phyloP scores from a whole-genome alignment of 2,113 vertebrate species.

The Meles meles region DNA sequence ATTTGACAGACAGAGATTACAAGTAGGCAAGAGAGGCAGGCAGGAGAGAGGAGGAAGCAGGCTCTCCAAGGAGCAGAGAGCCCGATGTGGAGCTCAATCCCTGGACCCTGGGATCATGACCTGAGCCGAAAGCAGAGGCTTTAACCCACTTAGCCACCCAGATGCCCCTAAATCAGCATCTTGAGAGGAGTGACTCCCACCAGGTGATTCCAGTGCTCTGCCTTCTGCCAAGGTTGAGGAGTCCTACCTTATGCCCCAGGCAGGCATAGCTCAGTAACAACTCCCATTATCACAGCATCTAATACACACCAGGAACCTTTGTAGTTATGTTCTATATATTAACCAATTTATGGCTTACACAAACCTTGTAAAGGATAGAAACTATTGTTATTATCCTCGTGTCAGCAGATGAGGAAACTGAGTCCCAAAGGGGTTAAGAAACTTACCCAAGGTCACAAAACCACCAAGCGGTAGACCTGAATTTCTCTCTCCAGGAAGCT shows the following conservation, averaged over 20 bases:
- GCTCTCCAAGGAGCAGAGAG: too few species aligned
- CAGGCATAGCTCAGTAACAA: neutral
- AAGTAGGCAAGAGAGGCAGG: too few species aligned
- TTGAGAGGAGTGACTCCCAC: neutral
- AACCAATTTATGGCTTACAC: neutral
- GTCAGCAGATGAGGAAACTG: neutral
- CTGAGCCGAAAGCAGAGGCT: too few species aligned
- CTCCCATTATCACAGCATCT: neutral
- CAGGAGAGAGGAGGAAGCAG: too few species aligned
- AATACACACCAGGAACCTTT: neutral
- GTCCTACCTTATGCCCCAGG: neutral
- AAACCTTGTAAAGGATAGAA: neutral
- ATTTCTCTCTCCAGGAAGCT: neutral
- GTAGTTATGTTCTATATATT: neutral
- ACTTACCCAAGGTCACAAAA: neutral
- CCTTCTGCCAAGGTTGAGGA: neutral
- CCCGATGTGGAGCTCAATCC: too few species aligned
- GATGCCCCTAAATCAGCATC: neutral
- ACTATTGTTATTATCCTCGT: neutral
- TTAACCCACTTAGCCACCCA: too few species aligned
- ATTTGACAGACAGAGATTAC: too few species aligned
- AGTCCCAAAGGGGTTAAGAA: neutral
- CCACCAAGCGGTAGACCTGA: neutral
- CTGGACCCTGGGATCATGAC: too few species aligned
- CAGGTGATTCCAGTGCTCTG: neutral